Base-by-base conservation (phyloP, 1,140 invertebrate genomes). In the Anagrus nilaparvatae region DNA sequence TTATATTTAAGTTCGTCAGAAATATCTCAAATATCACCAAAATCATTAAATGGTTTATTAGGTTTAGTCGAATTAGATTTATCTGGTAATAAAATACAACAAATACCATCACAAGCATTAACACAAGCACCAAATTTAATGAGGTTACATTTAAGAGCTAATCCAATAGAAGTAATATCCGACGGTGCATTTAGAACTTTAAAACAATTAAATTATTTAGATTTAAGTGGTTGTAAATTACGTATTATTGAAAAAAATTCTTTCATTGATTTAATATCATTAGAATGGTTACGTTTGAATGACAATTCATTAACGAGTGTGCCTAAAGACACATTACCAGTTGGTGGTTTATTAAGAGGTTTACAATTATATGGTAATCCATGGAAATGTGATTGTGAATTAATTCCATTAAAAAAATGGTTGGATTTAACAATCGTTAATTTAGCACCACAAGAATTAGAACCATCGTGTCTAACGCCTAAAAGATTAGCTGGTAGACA, bases 1-100 rank as follows among this genome's bases (percentile, higher is more conserved):
- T 80, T 94, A 35, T 90, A 82, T 60, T 62, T 92, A 27, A 73
- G 81, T 18, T 74, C 76, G 45, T 90, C 86, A 56, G 73, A 77
- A 44, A 72, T 94, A 40, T 77, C 75, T 50, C 76, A 77, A 47
- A 79, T 93, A 41, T 81, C 87, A 52, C 76, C 79, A 42, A 72
- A 75, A 47, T 81, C 88, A 3, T 90, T 93, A 58, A 73, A 77
- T 19, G 86, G 87, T 2, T 70, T 94, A 17, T 81, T 82, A 7
- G 93, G 92, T 60, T 68, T 94, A 13, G 85, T 94, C 3, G 88
- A 92, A 61, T 66, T 94, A 46, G 89, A 94, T 68, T 67, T 94
- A 2, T 84, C 83, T 8, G 75, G 82, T 48, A 94, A 94, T 64
- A 73, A 78, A 35, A 66, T 93, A 47, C 75, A 77, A 19, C 65